Conservation (phyloP, 2,797 vertebrate species). For the Falco novaeseelandiae region DNA sequence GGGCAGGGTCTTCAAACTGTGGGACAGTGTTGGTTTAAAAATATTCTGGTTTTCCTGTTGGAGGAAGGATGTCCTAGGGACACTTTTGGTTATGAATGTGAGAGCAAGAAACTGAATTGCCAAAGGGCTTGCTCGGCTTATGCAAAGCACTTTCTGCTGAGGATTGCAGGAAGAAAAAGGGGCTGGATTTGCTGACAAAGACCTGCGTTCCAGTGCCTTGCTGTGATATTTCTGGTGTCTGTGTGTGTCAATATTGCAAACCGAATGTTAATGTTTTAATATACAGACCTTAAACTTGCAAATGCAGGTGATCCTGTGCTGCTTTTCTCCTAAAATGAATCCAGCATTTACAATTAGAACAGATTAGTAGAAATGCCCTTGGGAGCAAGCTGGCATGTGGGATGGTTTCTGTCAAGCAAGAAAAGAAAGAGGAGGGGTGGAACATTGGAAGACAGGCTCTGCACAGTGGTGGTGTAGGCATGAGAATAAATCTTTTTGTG, state of each 20-base stretch:
- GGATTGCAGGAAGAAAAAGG: background rate
- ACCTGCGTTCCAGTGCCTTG: background rate
- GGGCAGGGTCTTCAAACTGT: background rate
- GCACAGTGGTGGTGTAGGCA: background rate
- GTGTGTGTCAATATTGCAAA: fast-evolving
- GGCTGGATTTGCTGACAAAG: background rate
- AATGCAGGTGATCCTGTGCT: background rate
- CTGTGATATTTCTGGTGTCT: background rate
- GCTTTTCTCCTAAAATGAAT: background rate
- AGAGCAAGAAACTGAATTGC: background rate
- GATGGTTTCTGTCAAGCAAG: background rate
- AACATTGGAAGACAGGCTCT: fast-evolving
- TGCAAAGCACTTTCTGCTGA: background rate
- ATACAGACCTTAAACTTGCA: background rate
- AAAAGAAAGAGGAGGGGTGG: background rate
- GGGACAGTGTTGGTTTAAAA: background rate
- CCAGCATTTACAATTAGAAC: background rate
- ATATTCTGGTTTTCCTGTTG: background rate
- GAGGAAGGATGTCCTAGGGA: background rate
- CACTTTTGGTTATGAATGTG: fast-evolving
- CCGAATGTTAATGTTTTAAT: background rate
- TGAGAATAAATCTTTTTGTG: background rate
- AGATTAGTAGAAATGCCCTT: background rate
- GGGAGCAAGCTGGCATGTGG: background rate
- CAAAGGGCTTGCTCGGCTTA: background rate